Evolutionary conservation across 2,888 invertebrate species (phyloP), one percentile per base, ranked within the genome.

Genomic region (Sinotaia quadrata): DNA sequence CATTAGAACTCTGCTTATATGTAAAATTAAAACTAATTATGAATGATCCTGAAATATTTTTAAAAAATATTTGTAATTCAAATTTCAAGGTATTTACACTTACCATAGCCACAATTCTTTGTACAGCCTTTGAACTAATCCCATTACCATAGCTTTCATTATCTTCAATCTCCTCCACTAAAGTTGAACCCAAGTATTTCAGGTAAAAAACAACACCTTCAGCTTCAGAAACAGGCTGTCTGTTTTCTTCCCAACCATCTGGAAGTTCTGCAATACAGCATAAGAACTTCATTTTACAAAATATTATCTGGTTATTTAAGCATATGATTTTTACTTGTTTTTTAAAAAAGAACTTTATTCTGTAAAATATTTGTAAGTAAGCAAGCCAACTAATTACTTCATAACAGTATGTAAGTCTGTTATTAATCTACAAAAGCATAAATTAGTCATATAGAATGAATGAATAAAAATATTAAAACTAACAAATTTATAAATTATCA

Each of bases 121-220:
- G 93, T 59, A 95, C 94, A 41, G 95, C 95, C 68, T 93, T 92
- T 5, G 85, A 71, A 69, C 85, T 85, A 68, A 83, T 81, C 2
- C 82, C 84, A 72, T 86, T 83, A 3, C 94, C 93, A 67, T 94
- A 95, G 34, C 93, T 92, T 77, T 92, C 92, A 33, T 93, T 93
- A 70, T 92, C 93, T 8, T 93, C 92, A 31, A 86, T 77, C 60
- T 93, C 92, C 85, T 94, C 94, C 10, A 94, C 93, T 4, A 94
- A 91, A 27, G 93, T 93, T 70, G 92, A 92, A 21, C 95, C 95
- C 63, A 94, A 91, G 88, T 94, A 94, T 87, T 94, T 93, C 65
- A 86, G 76, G 74, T 84, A 83, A 72, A 86, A 87, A 12, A 83
- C 81, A 15, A 87, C 78, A 10, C 87, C 87, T 15, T 85, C 78